Evolutionary conservation across 2,888 invertebrate genomes (phyloP), one percentile per base, ranked within the genome.

Genomic region (Tillus elongatus): DNA sequence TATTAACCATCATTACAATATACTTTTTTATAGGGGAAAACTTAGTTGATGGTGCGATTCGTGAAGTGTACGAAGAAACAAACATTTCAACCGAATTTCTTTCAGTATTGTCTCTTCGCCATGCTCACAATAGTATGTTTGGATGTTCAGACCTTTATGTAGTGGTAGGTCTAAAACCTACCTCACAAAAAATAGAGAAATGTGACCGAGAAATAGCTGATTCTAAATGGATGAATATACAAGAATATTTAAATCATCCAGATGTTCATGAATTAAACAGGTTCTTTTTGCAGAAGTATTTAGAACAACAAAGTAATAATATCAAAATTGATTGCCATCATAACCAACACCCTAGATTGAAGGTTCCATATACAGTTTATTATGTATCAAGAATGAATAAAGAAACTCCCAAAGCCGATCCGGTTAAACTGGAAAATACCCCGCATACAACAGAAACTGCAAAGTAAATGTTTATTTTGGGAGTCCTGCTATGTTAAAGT

Each of bases 51-150:
- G 89, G 91, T 9, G 89, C 82, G 0, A 72, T 79, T 35, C 73
- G 95, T 45, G 95, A 95, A 69, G 85, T 93, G 0, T 68, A 74
- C 36, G 95, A 95, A 69, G 95, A 95, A 69, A 95, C 95, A 1
- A 86, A 87, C 33, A 74, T 95, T 36, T 66, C 75, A 46, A 72
- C 85, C 1, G 71, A 76, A 51, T 93, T 89, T 62, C 72, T 78
- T 39, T 81, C 82, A 11, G 66, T 93, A 41, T 63, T 92, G 2
- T 75, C 80, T 30, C 71, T 90, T 32, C 72, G 91, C 43, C 93
- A 93, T 56, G 72, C 77, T 12, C 88, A 89, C 58, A 68, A 73
- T 16, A 77, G 77, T 37, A 75, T 75, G 58, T 90, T 84, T 62
- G 80, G 74, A 1, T 89, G 89, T 62, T 89, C 90, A 0, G 93